A percentile compares a stretch with the other conserved stretches of the same genome.
phyloP scores from a whole-genome alignment of 2,113 vertebrate genomes.

The Pavo muticus region DNA sequence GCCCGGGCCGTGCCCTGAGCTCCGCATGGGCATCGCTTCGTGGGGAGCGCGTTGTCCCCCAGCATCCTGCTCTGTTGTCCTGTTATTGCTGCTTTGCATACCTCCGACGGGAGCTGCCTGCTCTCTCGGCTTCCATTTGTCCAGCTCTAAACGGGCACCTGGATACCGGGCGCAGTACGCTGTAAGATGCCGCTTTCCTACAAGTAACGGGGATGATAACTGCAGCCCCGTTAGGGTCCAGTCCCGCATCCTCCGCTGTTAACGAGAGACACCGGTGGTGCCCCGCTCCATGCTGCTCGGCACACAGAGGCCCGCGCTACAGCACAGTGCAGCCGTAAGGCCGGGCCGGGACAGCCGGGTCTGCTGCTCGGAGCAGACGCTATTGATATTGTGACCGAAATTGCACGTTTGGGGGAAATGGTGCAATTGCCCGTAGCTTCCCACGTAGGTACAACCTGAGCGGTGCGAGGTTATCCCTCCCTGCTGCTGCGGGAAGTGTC shows the following conservation, averaged over 20 bases:
- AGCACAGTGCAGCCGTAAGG: background rate
- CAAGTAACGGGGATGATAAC: background rate
- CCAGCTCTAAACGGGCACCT: background rate
- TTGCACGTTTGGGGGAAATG: fast-evolving
- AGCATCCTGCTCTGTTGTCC: background rate
- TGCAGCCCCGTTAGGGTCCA: background rate
- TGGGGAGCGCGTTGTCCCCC: too few relatives aligned
- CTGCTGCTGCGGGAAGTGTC: background rate
- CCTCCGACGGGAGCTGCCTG: background rate
- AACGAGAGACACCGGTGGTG: background rate
- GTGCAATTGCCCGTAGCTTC: background rate
- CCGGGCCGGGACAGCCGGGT: background rate
- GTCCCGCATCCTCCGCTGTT: background rate
- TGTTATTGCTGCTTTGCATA: too few relatives aligned
- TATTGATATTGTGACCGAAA: background rate
- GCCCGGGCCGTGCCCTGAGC: too few relatives aligned
- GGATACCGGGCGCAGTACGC: fast-evolving
- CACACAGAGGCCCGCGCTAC: background rate
- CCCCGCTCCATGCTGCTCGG: background rate
- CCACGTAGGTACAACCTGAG: conserved; percentile 6
- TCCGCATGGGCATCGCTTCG: too few relatives aligned
- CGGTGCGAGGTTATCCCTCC: conserved; percentile 2
- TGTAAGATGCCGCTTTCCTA: background rate
- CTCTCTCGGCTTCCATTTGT: background rate
- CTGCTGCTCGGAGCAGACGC: background rate